Evolutionary conservation across 2,888 invertebrate species (phyloP).

Genomic region (Chaitophorus viminalis): DNA sequence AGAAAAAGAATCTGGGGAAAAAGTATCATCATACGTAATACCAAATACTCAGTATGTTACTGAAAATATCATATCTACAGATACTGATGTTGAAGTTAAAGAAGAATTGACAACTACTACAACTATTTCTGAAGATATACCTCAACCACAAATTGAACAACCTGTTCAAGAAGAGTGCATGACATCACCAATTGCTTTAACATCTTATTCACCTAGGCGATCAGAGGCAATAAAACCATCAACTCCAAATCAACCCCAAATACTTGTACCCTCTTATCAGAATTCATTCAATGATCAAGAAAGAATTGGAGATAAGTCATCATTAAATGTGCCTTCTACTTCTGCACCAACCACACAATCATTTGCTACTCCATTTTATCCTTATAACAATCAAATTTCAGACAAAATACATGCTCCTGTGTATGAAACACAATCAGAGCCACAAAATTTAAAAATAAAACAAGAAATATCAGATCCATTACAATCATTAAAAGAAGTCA

Average conservation of each 20-base stretch:
- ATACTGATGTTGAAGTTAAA: conserved; percentile 42
- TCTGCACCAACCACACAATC: conserved; percentile 61
- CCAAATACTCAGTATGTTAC: conserved; percentile 51
- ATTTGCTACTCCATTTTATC: conserved; percentile 54
- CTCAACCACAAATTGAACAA: conserved; percentile 37
- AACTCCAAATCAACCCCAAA: conserved; percentile 48
- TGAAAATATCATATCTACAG: conserved; percentile 36
- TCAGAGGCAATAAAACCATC: conserved; percentile 45
- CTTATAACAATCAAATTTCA: conserved; percentile 49
- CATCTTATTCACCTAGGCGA: conserved; percentile 53
- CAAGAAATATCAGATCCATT: conserved; percentile 78
- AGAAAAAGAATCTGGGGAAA: conserved; percentile 53
- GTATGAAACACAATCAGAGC: conserved; percentile 70
- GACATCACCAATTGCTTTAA: conserved; percentile 58
- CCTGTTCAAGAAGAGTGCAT: conserved; percentile 51
- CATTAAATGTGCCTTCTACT: conserved; percentile 60
- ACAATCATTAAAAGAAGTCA: conserved; percentile 82
- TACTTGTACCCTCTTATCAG: conserved; percentile 47
- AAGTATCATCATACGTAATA: conserved; percentile 20
- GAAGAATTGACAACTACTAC: conserved; percentile 39
- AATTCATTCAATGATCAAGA: conserved; percentile 49
- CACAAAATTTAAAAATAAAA: conserved; percentile 79
- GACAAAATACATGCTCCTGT: conserved; percentile 60
- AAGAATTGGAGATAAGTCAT: conserved; percentile 48
- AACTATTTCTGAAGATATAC: conserved; percentile 49